Base-by-base conservation (phyloP, 2,888 invertebrate genomes). In the Plutella xylostella region DNA sequence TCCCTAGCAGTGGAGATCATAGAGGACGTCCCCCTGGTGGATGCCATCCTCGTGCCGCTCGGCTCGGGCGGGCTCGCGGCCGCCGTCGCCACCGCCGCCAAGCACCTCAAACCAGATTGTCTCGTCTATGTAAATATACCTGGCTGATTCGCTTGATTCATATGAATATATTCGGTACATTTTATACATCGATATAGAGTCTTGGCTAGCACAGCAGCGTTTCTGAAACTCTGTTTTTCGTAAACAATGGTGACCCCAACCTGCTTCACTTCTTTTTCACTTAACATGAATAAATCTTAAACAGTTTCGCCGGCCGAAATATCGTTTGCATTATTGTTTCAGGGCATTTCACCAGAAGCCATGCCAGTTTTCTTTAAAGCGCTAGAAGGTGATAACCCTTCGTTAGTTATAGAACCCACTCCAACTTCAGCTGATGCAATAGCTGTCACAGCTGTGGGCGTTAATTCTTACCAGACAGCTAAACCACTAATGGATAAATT, bases 51-150 rank as follows among this genome's bases (percentile, higher is more conserved):
- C 5, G 89, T 97, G 17, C 96, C 97, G 0, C 92, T 96, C 1
- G 97, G 97, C 2, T 94, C 94, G 14, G 96, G 92, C 9, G 97
- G 97, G 0, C 83, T 97, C 4, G 90, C 94, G 38, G 96, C 97
- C 0, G 96, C 96, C 0, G 83, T 93, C 12, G 92, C 94, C 1
- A 85, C 92, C 0, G 96, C 96, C 12, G 85, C 96, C 38, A 98
- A 97, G 71, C 89, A 90, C 0, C 65, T 93, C 7, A 89, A 91
- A 52, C 96, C 97, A 0, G 78, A 85, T 35, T 90, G 94, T 15
- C 88, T 91, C 63, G 88, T 97, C 48, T 94, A 96, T 63, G 97
- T 96, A 72, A 88, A 92, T 86, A n/a, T n/a, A n/a, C n/a, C n/a
- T n/a, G n/a, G n/a, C n/a, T n/a, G n/a, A n/a, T n/a, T n/a, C n/a